Conservation (phyloP, 2,888 invertebrate genomes). For the Limenitis arthemis region DNA sequence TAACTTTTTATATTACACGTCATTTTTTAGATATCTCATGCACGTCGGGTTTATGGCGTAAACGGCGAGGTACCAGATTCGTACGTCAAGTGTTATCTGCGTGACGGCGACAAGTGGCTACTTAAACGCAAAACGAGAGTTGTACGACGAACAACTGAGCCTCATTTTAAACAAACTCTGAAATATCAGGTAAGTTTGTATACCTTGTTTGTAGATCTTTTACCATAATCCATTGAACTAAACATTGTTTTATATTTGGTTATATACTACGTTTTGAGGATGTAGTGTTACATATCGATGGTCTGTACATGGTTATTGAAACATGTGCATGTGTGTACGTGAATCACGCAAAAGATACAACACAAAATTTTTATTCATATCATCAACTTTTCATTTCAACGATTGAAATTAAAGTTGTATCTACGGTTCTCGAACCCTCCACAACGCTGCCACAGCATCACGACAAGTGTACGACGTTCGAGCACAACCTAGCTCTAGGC, state of each 20-base stretch:
- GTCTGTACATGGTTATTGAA: no score
- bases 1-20: no score
- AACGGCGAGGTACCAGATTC: conserved; percentile 87
- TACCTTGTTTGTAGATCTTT: neutral
- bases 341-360: no score
- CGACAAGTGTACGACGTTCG: conserved; percentile 87
- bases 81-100: conserved; percentile 93
- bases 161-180: conserved; percentile 90
- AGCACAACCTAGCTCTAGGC: conserved; percentile 85
- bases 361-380: no score
- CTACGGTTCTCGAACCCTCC: no score
- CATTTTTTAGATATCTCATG: conserved; percentile 50
- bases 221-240: no score
- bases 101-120: conserved; percentile 90
- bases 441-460: conserved; percentile 94
- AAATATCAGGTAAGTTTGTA: conserved; percentile 78
- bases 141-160: conserved; percentile 85
- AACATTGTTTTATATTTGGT: no score
- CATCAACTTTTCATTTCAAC: neutral
- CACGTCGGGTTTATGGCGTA: conserved; percentile 67
- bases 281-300: no score
- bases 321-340: no score
- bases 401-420: neutral
- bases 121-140: conserved; percentile 94
- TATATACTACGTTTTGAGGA: no score